Conservation (phyloP, 2,113 vertebrate genomes). For the Oenanthe melanoleuca region DNA sequence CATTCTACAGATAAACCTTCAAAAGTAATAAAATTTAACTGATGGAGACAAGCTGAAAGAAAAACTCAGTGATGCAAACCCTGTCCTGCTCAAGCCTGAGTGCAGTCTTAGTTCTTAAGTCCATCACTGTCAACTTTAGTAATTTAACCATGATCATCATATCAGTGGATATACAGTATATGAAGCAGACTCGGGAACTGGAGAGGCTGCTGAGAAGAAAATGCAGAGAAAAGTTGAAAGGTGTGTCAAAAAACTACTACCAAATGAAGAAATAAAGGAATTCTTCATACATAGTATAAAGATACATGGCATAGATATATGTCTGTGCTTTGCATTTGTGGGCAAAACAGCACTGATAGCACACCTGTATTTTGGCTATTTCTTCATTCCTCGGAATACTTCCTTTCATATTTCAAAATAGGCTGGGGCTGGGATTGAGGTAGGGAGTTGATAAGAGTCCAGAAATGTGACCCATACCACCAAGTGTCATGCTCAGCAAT, state of each 20-base stretch:
- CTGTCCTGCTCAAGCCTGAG: constrained; percentile 25
- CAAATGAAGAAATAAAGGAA: not conserved
- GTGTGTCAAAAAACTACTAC: not conserved
- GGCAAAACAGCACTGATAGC: not conserved
- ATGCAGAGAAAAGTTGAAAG: not conserved
- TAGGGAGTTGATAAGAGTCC: not conserved
- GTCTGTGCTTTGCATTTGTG: not conserved
- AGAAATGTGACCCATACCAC: not conserved
- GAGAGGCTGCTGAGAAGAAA: not conserved
- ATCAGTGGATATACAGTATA: not conserved
- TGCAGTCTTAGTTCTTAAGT: constrained; percentile 10
- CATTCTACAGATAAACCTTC: not conserved
- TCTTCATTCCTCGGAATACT: not conserved
- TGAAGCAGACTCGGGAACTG: not conserved
- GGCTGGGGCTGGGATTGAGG: not conserved
- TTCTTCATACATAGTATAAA: not conserved
- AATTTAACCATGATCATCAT: not conserved
- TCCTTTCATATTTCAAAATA: not conserved
- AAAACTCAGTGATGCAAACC: not conserved
- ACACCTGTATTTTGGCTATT: not conserved
- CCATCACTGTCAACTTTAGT: constrained; percentile 38
- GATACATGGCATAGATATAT: not conserved
- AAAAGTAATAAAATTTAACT: constrained; percentile 23
- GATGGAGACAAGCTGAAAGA: constrained; percentile 10
- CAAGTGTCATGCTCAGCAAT: not conserved